Base-by-base conservation (phyloP, 2,888 invertebrate species). In the Perizoma flavofasciatum region DNA sequence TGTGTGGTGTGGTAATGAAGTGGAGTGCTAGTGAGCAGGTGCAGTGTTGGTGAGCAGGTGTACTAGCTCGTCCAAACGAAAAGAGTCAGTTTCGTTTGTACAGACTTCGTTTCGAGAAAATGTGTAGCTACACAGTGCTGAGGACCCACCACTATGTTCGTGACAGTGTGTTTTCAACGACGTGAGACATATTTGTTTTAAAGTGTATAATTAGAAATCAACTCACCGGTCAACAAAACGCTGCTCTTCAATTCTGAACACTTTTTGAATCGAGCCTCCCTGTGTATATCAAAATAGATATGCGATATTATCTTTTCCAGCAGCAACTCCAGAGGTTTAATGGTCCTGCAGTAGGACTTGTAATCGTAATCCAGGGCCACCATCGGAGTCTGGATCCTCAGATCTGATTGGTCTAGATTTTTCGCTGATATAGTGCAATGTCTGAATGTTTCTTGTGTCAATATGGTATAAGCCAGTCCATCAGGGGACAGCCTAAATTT, bases 401-500 rank as follows among this genome's bases (percentile, higher is more conserved):
- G 71, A 5, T 90, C 89, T 4, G 75, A 63, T 52, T 86, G 86
- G 55, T 49, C 77, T 7, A 86, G 73, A 55, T 86, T 87, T 67
- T 82, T 86, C 0, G 87, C 91, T 6, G 87, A 67, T 59, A 93
- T 86, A 5, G 90, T 89, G 66, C 93, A 93, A 39, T 89, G 85
- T 56, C 93, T 82, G 54, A 94, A 89, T 8, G 93, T 92, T 67
- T 93, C 91, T 0, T 91, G 86, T 78, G 89, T 88, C 9, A 94
- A 68, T 75, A 93, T 77, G 22, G 93, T 93, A 69, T 88, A 93
- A 59, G 86, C 92, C 0, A 90, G 61, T 55, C 81, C 88, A 1
- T 86, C 85, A 0, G 94, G 93, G 66, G 85, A 85, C 1, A 92
- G 71, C 57, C 87, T 88, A 44, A 92, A 86, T 64, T 85, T 86